phyloP scores from a whole-genome alignment of 2,888 invertebrate species.

The Scaptomyza cyrtandrae region DNA sequence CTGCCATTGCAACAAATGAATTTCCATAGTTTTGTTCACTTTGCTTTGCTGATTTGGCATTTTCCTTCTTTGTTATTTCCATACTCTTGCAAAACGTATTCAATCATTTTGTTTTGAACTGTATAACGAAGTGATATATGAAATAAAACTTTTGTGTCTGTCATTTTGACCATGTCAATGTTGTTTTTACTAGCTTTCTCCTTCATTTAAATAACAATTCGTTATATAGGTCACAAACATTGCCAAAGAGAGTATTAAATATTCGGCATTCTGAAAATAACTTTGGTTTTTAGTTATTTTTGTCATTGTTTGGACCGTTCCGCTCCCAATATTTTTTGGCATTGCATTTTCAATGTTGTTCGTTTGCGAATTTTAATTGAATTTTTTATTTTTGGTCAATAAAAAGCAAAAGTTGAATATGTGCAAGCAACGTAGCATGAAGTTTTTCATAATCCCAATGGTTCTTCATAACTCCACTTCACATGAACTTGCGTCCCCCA shows the following conservation, averaged over 20 bases:
- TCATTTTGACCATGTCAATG: background rate
- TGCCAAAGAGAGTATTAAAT: slow-evolving; percentile 3
- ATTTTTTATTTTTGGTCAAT: slow-evolving; percentile 72
- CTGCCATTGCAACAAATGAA: slow-evolving; percentile 50
- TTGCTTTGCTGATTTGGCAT: slow-evolving; percentile 40
- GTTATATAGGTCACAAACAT: background rate
- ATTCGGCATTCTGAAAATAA: background rate
- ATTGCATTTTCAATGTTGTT: slow-evolving; percentile 42
- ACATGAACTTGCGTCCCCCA: background rate
- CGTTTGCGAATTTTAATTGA: slow-evolving; percentile 73
- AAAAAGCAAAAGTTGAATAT: slow-evolving; percentile 69
- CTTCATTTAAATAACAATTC: background rate
- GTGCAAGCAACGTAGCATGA: slow-evolving; percentile 57
- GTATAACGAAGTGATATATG: background rate
- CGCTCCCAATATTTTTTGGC: slow-evolving; percentile 68
- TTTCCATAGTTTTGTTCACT: slow-evolving; percentile 63
- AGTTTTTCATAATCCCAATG: slow-evolving; percentile 66
- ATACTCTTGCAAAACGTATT: background rate
- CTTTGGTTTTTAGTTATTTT: slow-evolving; percentile 19
- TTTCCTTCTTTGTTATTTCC: slow-evolving; percentile 12
- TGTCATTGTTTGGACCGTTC: slow-evolving; percentile 56
- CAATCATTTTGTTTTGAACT: background rate
- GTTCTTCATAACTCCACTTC: slow-evolving; percentile 10
- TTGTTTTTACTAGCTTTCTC: background rate
- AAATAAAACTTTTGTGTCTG: background rate